A percentile compares a stretch with the other conserved stretches of the same genome.
phyloP scores from a whole-genome alignment of 2,888 invertebrate species.

The Hypsopygia costalis region DNA sequence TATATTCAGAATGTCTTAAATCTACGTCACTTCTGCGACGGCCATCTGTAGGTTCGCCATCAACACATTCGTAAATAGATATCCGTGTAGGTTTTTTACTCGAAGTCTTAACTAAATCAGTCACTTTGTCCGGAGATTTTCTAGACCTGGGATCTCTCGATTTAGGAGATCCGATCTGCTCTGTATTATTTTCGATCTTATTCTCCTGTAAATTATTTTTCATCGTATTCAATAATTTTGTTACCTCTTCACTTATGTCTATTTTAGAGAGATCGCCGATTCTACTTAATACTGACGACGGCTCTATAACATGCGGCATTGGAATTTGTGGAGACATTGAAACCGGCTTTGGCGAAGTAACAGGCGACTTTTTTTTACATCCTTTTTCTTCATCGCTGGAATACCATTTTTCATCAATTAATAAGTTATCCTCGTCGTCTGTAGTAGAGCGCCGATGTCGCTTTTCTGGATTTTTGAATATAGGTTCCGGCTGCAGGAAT shows the following conservation, averaged over 20 bases:
- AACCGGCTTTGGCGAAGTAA: slow-evolving; percentile 49
- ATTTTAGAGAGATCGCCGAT: slow-evolving; percentile 86
- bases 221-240: slow-evolving; percentile 84
- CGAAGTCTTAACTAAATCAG: slow-evolving; percentile 34
- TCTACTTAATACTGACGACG: slow-evolving; percentile 79
- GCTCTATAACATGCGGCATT: slow-evolving; percentile 77
- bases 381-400: slow-evolving; percentile 89
- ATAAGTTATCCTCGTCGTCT: slow-evolving; percentile 80
- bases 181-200: slow-evolving; percentile 37
- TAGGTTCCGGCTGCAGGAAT: slow-evolving; percentile 67
- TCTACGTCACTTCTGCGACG: slow-evolving; percentile 74
- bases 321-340: slow-evolving; percentile 44
- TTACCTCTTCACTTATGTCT: slow-evolving; percentile 86
- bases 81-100: slow-evolving; percentile 58
- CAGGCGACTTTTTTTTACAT: slow-evolving; percentile 57
- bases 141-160: slow-evolving; percentile 64
- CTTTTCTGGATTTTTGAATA: slow-evolving; percentile 68
- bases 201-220: slow-evolving; percentile 68
- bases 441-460: slow-evolving; percentile 72
- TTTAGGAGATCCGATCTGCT: slow-evolving; percentile 42
- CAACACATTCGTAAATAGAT: slow-evolving; percentile 82
- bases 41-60: slow-evolving; percentile 74
- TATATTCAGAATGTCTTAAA: slow-evolving; percentile 74
- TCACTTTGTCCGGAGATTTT: slow-evolving; percentile 58
- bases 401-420: slow-evolving; percentile 86